These are phyloP conservation scores for Hippasteria phrygiana DNA, from an alignment of 53 echinoderm and acorn worm species.

Conservation along the genomic window DNA sequence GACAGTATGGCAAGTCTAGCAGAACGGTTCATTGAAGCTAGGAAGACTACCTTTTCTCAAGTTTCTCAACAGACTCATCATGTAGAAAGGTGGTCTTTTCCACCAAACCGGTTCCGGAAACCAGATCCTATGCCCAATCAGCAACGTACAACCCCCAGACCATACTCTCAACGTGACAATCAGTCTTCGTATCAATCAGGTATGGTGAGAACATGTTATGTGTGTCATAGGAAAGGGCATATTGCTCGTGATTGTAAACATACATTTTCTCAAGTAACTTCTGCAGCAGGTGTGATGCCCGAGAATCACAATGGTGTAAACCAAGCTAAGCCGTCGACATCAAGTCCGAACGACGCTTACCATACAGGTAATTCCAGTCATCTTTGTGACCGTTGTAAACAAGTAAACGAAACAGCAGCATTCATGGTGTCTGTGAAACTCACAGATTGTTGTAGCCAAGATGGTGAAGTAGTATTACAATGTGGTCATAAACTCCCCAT, in stretches of 20 bases:
- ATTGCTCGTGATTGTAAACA: neutral
- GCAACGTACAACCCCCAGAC: neutral
- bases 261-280: too few relatives aligned
- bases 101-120: too few relatives aligned
- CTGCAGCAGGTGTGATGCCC: neutral
- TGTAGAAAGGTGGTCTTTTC: too few relatives aligned
- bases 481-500: neutral
- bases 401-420: neutral
- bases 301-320: neutral
- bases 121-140: too few relatives aligned
- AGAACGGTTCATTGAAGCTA: constrained; percentile 19
- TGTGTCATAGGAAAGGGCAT: neutral
- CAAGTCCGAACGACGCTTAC: neutral
- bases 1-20: neutral
- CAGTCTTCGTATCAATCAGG: neutral
- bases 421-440: neutral
- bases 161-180: neutral
- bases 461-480: neutral
- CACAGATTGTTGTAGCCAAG: neutral
- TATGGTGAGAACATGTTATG: neutral
- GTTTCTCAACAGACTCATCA: too few relatives aligned
- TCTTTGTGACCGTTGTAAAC: too few relatives aligned
- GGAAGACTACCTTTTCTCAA: too few relatives aligned
- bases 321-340: neutral
- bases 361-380: too few relatives aligned